Conservation (phyloP, 2,797 vertebrate species). For the Amazona ochrocephala region DNA sequence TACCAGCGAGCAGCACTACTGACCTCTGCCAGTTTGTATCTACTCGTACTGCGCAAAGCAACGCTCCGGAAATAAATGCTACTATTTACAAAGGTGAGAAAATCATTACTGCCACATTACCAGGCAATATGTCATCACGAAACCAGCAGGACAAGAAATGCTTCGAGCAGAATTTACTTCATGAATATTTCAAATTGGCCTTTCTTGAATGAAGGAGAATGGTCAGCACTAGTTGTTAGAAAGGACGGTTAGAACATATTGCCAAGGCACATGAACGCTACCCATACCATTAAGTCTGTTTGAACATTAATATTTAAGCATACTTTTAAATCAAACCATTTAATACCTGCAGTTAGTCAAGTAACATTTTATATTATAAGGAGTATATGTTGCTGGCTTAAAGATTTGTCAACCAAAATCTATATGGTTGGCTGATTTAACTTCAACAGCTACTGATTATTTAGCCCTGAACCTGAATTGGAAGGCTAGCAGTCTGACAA, state of each 20-base stretch:
- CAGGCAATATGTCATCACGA: neutral
- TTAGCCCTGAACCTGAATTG: neutral
- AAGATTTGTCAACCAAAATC: neutral
- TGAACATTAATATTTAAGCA: constrained; percentile 51
- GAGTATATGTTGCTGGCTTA: fast-evolving
- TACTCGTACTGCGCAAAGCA: fast-evolving
- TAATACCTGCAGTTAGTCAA: constrained; percentile 9
- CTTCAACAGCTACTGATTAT: neutral
- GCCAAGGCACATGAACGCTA: neutral
- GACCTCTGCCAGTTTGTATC: neutral
- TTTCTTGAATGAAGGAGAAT: constrained; percentile 23
- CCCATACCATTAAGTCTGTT: neutral
- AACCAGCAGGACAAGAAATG: neutral
- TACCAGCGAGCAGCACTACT: neutral
- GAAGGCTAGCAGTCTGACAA: neutral
- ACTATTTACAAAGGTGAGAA: constrained; percentile 9
- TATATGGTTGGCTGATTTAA: neutral
- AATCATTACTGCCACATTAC: neutral
- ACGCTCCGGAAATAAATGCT: neutral
- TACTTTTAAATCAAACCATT: constrained; percentile 31
- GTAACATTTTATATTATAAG: neutral
- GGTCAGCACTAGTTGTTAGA: neutral
- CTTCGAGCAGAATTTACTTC: neutral
- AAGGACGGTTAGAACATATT: neutral
- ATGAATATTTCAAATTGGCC: neutral